phyloP scores from a whole-genome alignment of 2,888 invertebrate species.

The Agrotis ipsilon region DNA sequence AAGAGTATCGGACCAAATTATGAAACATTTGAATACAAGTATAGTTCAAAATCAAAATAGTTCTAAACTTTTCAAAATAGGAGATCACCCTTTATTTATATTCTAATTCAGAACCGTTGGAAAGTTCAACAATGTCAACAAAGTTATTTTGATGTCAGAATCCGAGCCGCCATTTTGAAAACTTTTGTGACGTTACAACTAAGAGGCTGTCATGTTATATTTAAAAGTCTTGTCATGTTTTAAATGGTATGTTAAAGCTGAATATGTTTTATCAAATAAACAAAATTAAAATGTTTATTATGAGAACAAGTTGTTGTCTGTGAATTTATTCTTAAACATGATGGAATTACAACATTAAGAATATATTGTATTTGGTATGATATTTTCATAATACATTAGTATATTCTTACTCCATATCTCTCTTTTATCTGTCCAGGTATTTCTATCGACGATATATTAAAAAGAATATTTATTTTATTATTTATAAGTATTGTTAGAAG shows the following conservation, averaged over 20 bases:
- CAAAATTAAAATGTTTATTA: constrained; percentile 2
- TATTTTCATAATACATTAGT: no score
- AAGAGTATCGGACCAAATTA: background rate
- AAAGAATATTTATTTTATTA: no score
- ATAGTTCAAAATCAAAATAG: constrained; percentile 20
- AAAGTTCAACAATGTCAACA: constrained; percentile 52
- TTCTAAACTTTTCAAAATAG: constrained; percentile 29
- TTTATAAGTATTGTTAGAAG: no score
- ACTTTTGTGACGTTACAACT: constrained; percentile 39
- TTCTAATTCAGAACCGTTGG: constrained; percentile 41
- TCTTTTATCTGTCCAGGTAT: no score
- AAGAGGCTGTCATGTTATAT: constrained; percentile 35
- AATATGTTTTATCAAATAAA: constrained; percentile 13
- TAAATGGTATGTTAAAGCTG: background rate
- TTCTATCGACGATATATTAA: no score
- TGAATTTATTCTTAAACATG: background rate
- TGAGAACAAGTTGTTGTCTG: background rate
- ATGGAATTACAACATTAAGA: background rate
- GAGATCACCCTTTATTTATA: constrained; percentile 48
- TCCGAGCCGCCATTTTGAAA: constrained; percentile 50
- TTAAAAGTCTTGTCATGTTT: constrained; percentile 29
- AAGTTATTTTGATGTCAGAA: constrained; percentile 51
- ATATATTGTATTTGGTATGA: no score
- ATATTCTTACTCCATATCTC: no score
- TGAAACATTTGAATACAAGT: constrained; percentile 5